phyloP scores from a whole-genome alignment of 2,113 vertebrate genomes.

The Otis tarda region DNA sequence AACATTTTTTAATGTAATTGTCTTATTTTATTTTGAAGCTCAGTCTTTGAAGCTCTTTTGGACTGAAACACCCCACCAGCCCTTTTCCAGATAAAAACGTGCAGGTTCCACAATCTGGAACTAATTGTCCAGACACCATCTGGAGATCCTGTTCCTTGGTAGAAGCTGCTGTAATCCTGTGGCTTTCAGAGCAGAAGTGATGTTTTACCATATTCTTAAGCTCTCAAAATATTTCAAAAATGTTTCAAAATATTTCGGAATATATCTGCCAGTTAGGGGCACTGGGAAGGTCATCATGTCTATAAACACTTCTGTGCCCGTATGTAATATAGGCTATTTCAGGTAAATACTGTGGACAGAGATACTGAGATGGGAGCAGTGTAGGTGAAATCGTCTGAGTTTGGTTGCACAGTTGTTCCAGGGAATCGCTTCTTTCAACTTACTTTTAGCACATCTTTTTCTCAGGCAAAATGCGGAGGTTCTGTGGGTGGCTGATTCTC shows the following conservation, averaged over 20 bases:
- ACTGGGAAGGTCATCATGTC: background rate
- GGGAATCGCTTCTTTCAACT: background rate
- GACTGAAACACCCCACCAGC: background rate
- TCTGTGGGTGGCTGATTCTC: background rate
- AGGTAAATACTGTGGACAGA: background rate
- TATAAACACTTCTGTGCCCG: background rate
- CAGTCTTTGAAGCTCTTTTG: constrained; percentile 7
- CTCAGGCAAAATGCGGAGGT: background rate
- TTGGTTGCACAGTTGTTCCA: background rate
- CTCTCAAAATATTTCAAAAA: constrained; percentile 32
- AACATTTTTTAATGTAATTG: background rate
- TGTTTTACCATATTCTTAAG: background rate
- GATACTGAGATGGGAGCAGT: background rate
- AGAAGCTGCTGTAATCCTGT: constrained; percentile 27
- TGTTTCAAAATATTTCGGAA: constrained; percentile 11
- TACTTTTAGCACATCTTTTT: background rate
- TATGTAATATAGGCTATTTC: background rate
- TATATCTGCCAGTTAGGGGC: background rate
- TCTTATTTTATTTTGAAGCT: constrained; percentile 38
- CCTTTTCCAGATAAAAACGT: constrained; percentile 12
- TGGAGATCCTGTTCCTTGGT: background rate
- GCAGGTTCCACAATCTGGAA: background rate
- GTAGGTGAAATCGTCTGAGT: background rate
- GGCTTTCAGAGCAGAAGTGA: constrained; percentile 7
- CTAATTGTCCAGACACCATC: constrained; percentile 47